Percentiles rank a stretch among this genome's conserved stretches.
Conservation (phyloP, 2,113 vertebrate species). For the Donacobius atricapilla region DNA sequence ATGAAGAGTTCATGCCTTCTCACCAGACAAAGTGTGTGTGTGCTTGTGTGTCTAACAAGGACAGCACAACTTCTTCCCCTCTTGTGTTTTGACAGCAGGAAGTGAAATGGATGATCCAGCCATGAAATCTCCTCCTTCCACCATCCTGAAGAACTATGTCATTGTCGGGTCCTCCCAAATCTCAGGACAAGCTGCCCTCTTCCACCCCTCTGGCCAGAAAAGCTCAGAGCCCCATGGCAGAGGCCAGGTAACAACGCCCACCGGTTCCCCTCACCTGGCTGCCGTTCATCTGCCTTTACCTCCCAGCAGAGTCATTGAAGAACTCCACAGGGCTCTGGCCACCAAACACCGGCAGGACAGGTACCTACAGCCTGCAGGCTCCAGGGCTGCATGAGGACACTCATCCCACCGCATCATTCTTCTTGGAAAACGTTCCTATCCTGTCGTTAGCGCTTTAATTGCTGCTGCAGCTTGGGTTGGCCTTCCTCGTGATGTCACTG, state of each 20-base stretch:
- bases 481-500: neutral
- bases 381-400: neutral
- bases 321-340: slow-evolving; percentile 91
- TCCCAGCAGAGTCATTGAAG: slow-evolving; percentile 95
- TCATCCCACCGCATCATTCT: neutral
- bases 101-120: slow-evolving; percentile 67
- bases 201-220: slow-evolving; percentile 76
- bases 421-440: neutral
- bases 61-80: neutral
- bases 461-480: neutral
- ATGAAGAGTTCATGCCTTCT: no score
- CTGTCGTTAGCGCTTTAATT: neutral
- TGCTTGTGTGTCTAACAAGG: no score
- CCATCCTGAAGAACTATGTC: slow-evolving; percentile 78
- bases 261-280: slow-evolving; percentile 86
- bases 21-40: no score
- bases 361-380: slow-evolving; percentile 60
- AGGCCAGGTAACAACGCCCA: slow-evolving; percentile 85
- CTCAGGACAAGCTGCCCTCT: slow-evolving; percentile 76
- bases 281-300: slow-evolving; percentile 84
- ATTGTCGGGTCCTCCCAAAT: slow-evolving; percentile 69
- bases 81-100: slow-evolving; percentile 12
- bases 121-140: slow-evolving; percentile 80
- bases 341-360: slow-evolving; percentile 96
- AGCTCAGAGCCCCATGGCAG: slow-evolving; percentile 61